Evolutionary conservation across 2,797 vertebrate species (phyloP).

Genomic region (Melanotaenia boesemani): DNA sequence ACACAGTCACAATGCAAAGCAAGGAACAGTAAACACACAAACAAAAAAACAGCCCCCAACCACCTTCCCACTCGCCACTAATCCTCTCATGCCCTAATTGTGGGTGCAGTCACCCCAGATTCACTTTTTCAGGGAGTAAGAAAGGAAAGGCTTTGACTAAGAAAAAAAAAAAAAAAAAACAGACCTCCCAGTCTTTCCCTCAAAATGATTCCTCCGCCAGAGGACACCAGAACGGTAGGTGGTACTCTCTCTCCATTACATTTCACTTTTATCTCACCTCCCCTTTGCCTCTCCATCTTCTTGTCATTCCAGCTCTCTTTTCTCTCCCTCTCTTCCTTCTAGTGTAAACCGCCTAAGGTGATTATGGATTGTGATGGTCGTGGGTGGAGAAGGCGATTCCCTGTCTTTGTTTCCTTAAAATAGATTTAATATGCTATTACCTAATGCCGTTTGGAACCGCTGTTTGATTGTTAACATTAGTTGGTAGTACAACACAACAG

Average conservation of each 20-base stretch:
- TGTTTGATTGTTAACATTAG: constrained; percentile 34
- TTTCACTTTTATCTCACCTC: constrained; percentile 76
- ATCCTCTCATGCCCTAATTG: constrained; percentile 82
- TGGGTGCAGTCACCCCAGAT: constrained; percentile 75
- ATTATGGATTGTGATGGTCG: constrained; percentile 68
- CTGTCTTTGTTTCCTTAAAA: constrained; percentile 73
- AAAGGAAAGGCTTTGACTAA: constrained; percentile 38
- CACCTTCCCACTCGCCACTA: constrained; percentile 75
- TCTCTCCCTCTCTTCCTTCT: constrained; percentile 52
- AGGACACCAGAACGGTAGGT: constrained; percentile 75
- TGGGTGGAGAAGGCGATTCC: constrained; percentile 59
- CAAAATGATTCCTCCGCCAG: constrained; percentile 63
- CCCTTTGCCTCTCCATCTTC: constrained; percentile 72
- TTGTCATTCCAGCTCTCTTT: constrained; percentile 56
- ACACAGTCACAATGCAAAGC: constrained; percentile 55
- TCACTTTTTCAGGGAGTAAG: constrained; percentile 53
- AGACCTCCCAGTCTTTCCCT: constrained; percentile 70
- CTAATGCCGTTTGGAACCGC: constrained; percentile 37
- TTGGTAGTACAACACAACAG: constrained; percentile 18
- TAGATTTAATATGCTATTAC: constrained; percentile 67
- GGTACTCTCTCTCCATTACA: constrained; percentile 75
- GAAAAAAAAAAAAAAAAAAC: constrained; percentile 15
- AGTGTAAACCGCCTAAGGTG: constrained; percentile 72
- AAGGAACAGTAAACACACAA: constrained; percentile 54
- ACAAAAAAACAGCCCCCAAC: constrained; percentile 77